Evolutionary conservation across 2,797 vertebrate genomes (phyloP), one percentile per base, ranked within the genome.

Genomic region (Somateria mollissima): DNA sequence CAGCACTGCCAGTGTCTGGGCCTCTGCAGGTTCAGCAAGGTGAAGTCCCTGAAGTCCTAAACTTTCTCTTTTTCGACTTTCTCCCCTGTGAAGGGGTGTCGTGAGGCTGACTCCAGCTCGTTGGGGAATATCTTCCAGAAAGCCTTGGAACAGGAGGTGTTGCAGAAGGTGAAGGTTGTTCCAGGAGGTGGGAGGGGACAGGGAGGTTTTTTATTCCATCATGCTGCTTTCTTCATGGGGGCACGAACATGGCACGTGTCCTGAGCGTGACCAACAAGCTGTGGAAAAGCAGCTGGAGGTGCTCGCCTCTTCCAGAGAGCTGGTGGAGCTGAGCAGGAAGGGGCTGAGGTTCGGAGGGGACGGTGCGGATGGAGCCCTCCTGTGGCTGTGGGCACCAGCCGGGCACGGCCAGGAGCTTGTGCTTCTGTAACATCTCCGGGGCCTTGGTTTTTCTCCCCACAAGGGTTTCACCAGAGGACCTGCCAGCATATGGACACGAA

Each of bases 401-500:
- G 4, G 21, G 37, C n/a, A n/a, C 8, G 20, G 27, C 9, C 7
- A 17, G 16, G 45, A n/a, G 12, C 20, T 78, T 18, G 43, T 54
- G 49, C 66, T 89, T 41, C 37, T 34, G 13, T 28, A 54, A 11
- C 11, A 4, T 56, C 34, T 54, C 65, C 62, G 10, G 41, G 45
- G 24, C 28, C 85, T 84, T 87, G 62, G 8, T 41, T 87, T 85
- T 37, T 87, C 27, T 21, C 36, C 10, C 3, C 57, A 30, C 39
- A 58, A 85, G 34, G 60, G 25, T 85, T 90, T 84, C 15, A 20
- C 43, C 15, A 4, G 65, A 4, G 66, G 41, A 43, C 27, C 49
- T 0, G 0, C 54, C 85, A 43, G 0, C 0, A 22, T 43, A 32
- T 83, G 51, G 54, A 57, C 0, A 0, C 17, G 22, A 24, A 3